These are phyloP conservation scores for Copsychus sechellarum DNA, from an alignment of 2,113 vertebrate species.

Conservation along the genomic window DNA sequence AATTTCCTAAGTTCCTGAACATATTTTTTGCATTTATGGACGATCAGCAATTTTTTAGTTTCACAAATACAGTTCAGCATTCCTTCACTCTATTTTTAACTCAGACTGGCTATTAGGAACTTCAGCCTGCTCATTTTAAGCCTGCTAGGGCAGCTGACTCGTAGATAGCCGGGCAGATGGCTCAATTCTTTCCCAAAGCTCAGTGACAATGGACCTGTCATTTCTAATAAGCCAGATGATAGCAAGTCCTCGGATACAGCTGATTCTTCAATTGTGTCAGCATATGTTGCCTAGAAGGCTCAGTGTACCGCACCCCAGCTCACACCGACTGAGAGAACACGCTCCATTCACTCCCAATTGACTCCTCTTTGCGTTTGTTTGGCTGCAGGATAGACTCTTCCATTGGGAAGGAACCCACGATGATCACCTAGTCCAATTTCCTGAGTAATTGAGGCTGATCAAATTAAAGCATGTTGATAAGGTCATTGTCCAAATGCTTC, in stretches of 20 bases:
- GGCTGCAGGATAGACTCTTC: neutral
- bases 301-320: neutral
- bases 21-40: neutral
- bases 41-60: slow-evolving; percentile 17
- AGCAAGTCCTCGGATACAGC: neutral
- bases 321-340: neutral
- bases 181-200: neutral
- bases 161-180: neutral
- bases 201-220: neutral
- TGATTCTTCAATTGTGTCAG: neutral
- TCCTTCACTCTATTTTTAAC: slow-evolving; percentile 12
- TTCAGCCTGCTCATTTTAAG: neutral
- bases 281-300: fast-evolving
- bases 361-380: neutral
- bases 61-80: neutral
- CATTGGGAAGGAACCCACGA: neutral
- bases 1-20: neutral
- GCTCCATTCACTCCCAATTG: neutral
- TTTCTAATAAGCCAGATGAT: neutral
- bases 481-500: neutral
- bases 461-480: neutral
- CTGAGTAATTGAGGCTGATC: neutral
- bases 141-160: neutral
- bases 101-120: neutral
- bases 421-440: fast-evolving